These are phyloP conservation scores for Fragariocoptes setiger DNA, from an alignment of 1,140 invertebrate species.

Conservation along the genomic window DNA sequence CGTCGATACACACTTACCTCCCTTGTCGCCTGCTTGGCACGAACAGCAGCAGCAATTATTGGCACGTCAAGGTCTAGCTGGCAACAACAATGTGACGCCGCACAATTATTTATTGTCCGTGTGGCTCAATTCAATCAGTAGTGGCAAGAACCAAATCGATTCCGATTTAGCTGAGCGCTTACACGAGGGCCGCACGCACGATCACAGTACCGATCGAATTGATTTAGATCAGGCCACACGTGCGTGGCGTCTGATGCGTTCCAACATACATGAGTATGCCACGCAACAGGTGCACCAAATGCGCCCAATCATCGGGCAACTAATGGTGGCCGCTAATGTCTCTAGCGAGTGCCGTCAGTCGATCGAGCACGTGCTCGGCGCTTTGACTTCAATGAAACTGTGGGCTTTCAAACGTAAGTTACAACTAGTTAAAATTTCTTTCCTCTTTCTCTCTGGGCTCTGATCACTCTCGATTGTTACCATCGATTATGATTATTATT, in stretches of 20 bases:
- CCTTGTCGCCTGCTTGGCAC: too few relatives aligned
- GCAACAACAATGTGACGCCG: too few relatives aligned
- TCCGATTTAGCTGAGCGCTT: too few relatives aligned
- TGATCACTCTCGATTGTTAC: too few relatives aligned
- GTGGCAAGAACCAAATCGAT: too few relatives aligned
- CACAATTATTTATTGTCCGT: too few relatives aligned
- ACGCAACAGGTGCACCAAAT: not conserved
- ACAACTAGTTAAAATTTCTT: not conserved
- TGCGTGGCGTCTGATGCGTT: not conserved
- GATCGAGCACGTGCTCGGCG: not conserved
- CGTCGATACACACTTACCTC: too few relatives aligned
- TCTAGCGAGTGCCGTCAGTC: not conserved
- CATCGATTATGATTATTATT: too few relatives aligned
- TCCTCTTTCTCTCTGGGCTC: not conserved
- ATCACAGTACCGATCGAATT: not conserved
- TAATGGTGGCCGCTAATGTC: not conserved
- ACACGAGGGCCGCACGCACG: not conserved
- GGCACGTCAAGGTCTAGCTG: too few relatives aligned
- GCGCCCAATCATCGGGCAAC: not conserved
- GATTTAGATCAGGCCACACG: not conserved
- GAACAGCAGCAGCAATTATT: too few relatives aligned
- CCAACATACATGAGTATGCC: not conserved
- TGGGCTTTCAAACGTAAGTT: not conserved
- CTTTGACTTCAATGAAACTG: not conserved
- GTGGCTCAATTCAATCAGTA: too few relatives aligned